Evolutionary conservation across 2,113 vertebrate species (phyloP).

Genomic region (Rhegmatorhina hoffmannsi): DNA sequence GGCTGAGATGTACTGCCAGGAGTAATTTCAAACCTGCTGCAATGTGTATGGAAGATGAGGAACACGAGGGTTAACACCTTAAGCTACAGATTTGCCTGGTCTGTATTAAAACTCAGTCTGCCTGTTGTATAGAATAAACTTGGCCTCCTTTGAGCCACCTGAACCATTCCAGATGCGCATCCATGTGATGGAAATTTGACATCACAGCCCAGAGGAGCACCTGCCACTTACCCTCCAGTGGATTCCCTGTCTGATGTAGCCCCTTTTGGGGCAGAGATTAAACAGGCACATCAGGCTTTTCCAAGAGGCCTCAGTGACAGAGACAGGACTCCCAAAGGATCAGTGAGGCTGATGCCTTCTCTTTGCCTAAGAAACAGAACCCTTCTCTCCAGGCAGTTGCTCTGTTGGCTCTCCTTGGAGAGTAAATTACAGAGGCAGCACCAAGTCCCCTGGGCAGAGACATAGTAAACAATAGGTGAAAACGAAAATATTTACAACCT

Average conservation of each 20-base stretch:
- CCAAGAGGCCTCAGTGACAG: not conserved
- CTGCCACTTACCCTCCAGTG: not conserved
- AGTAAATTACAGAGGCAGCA: not conserved
- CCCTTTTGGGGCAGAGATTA: not conserved
- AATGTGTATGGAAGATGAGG: not conserved
- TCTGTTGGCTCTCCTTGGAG: not conserved
- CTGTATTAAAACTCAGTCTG: not conserved
- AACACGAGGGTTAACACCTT: not conserved
- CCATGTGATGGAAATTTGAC: not conserved
- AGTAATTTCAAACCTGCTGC: not conserved
- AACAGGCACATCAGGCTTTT: not conserved
- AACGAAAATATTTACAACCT: not conserved
- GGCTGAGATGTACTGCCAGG: not conserved
- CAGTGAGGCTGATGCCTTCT: not conserved
- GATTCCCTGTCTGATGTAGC: not conserved
- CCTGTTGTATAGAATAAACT: not conserved
- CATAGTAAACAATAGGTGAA: not conserved
- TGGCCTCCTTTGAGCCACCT: not conserved
- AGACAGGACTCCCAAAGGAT: not conserved
- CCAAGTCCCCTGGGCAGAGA: not conserved
- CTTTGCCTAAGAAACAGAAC: not conserved
- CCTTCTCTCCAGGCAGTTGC: not conserved
- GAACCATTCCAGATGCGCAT: not conserved
- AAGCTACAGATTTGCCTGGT: not conserved
- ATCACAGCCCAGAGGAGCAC: not conserved